These are phyloP conservation scores for Epistrophe grossulariae DNA, from an alignment of 2,888 invertebrate species.

Conservation along the genomic window DNA sequence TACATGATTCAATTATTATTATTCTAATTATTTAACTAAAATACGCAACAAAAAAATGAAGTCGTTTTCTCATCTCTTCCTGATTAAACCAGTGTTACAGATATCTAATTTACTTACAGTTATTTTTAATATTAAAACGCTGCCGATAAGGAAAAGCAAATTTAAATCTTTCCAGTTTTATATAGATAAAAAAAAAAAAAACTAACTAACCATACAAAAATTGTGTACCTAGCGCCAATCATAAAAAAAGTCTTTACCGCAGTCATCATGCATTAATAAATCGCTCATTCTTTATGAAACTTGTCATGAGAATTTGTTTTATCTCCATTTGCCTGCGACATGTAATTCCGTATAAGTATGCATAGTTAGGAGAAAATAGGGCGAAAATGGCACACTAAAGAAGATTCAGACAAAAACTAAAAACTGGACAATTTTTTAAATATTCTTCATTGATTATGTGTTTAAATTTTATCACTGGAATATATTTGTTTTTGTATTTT, in stretches of 20 bases:
- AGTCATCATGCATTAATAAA: conserved; percentile 57
- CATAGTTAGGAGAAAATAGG: not conserved
- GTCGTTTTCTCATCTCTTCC: not conserved
- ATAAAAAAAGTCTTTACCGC: conserved; percentile 30
- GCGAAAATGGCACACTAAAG: not conserved
- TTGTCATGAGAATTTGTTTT: conserved; percentile 72
- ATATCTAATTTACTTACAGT: not conserved
- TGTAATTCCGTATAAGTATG: conserved; percentile 27
- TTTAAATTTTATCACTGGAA: too few relatives aligned
- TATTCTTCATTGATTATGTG: too few relatives aligned
- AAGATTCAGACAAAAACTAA: not conserved
- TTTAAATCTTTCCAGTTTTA: conserved; percentile 27
- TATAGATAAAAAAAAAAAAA: not conserved
- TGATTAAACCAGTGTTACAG: conserved; percentile 5
- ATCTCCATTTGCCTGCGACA: conserved; percentile 63
- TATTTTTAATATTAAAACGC: not conserved
- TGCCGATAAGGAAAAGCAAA: not conserved
- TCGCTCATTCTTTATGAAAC: conserved; percentile 72
- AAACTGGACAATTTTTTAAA: not conserved
- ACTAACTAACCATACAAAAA: not conserved
- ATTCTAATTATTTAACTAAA: not conserved
- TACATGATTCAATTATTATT: not conserved
- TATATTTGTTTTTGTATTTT: too few relatives aligned
- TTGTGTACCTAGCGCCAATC: conserved; percentile 15
- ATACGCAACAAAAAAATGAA: not conserved